Conservation (phyloP, 2,113 vertebrate species). For the Pituophis catenifer region DNA sequence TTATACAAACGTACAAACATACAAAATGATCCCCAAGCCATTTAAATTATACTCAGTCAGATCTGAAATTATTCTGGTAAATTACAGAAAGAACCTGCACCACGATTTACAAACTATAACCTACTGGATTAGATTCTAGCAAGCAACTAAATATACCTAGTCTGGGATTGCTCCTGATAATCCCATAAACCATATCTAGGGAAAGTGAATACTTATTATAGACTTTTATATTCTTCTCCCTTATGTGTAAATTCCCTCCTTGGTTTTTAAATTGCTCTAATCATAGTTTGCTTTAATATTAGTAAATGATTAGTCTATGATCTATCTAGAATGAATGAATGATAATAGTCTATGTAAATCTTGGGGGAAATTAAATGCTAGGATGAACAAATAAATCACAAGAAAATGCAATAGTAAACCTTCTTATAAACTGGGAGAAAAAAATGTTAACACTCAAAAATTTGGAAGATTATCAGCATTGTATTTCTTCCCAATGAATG, state of each 20-base stretch:
- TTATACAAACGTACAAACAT: neutral
- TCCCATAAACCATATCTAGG: neutral
- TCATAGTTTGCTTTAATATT: neutral
- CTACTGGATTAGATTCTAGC: neutral
- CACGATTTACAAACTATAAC: neutral
- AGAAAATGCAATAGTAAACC: neutral
- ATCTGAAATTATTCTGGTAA: slow-evolving; percentile 12
- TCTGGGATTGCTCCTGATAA: neutral
- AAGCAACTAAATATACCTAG: neutral
- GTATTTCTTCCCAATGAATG: neutral
- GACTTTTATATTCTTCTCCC: neutral
- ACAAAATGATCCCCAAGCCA: neutral
- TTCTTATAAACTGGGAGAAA: neutral
- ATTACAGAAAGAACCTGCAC: slow-evolving; percentile 2
- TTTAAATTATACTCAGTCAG: neutral
- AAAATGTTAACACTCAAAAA: neutral
- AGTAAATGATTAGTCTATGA: neutral
- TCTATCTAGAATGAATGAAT: neutral
- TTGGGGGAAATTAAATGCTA: neutral
- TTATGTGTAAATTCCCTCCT: neutral
- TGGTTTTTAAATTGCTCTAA: neutral
- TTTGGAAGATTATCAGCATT: neutral
- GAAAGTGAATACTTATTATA: neutral
- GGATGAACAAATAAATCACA: neutral
- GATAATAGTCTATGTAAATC: neutral